A percentile compares a stretch with the other conserved stretches of the same genome.
Evolutionary conservation across 2,888 invertebrate species (phyloP).

Genomic region (Malthinus flaveolus): DNA sequence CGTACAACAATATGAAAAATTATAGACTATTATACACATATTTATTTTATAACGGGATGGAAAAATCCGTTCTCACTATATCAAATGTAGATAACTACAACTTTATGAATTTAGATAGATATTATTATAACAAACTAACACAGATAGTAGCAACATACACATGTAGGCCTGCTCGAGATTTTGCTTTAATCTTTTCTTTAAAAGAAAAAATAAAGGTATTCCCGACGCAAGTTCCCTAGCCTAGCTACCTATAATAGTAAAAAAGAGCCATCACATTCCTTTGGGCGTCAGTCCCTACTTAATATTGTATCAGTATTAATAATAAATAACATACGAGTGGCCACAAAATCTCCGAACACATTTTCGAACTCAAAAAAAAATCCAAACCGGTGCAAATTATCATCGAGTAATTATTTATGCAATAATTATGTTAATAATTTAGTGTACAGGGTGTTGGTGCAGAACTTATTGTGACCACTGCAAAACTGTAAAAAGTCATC

Average conservation of each 20-base stretch:
- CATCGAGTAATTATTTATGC: no score
- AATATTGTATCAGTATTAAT: conserved; percentile 34
- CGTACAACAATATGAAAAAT: conserved; percentile 87
- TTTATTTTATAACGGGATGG: conserved; percentile 68
- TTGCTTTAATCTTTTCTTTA: conserved; percentile 15
- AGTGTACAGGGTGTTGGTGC: conserved; percentile 9
- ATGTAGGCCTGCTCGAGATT: conserved; percentile 49
- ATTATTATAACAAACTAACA: conserved; percentile 54
- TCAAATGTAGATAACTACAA: conserved; percentile 46
- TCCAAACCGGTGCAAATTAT: conserved; percentile 1
- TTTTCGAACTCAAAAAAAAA: conserved; percentile 7
- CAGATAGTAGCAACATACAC: conserved; percentile 54
- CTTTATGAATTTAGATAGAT: conserved; percentile 50
- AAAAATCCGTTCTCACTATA: conserved; percentile 53
- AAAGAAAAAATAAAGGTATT: conserved; percentile 19
- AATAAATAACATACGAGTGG: conserved; percentile 36
- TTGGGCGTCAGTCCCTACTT: conserved; percentile 50
- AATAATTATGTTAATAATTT: background rate
- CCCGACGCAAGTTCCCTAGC: conserved; percentile 40
- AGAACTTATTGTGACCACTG: conserved; percentile 34
- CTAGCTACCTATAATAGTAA: conserved; percentile 44
- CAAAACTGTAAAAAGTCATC: conserved; percentile 35
- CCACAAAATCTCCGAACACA: conserved; percentile 31
- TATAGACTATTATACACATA: conserved; percentile 74
- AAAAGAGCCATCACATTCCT: conserved; percentile 55